Evolutionary conservation across 2,113 vertebrate species (phyloP).

Genomic region (Mesocricetus auratus): DNA sequence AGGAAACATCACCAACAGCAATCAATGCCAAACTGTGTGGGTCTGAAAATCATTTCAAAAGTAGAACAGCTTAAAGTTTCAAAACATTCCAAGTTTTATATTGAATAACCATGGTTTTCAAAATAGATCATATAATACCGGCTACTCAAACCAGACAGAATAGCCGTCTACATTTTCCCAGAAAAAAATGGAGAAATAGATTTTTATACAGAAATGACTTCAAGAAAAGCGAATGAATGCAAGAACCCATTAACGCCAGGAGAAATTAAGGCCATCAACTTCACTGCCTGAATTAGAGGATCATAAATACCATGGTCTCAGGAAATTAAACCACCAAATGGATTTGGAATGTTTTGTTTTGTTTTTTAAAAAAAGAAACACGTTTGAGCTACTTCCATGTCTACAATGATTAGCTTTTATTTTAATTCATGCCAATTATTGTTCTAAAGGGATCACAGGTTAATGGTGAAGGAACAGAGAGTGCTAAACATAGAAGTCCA

Average conservation of each 20-base stretch:
- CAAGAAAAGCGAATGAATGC: neutral
- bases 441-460: neutral
- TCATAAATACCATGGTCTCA: neutral
- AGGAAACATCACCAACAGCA: neutral
- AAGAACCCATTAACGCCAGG: neutral
- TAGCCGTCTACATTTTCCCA: neutral
- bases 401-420: conserved; percentile 40
- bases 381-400: neutral
- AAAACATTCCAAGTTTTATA: conserved; percentile 26
- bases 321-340: conserved; percentile 29
- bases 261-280: neutral
- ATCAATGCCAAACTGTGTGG: neutral
- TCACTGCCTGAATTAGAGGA: neutral
- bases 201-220: conserved; percentile 19
- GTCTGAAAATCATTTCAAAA: conserved; percentile 40
- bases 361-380: neutral
- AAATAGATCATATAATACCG: neutral
- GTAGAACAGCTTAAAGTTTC: neutral
- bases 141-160: conserved; percentile 32
- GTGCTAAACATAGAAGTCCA: neutral
- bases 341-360: conserved; percentile 21
- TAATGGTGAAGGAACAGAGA: conserved; percentile 38
- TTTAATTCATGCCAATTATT: conserved; percentile 54
- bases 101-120: neutral
- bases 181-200: conserved; percentile 53